These are phyloP conservation scores for Prosopocoilus inquinatus DNA, from an alignment of 2,888 invertebrate species.

Conservation along the genomic window DNA sequence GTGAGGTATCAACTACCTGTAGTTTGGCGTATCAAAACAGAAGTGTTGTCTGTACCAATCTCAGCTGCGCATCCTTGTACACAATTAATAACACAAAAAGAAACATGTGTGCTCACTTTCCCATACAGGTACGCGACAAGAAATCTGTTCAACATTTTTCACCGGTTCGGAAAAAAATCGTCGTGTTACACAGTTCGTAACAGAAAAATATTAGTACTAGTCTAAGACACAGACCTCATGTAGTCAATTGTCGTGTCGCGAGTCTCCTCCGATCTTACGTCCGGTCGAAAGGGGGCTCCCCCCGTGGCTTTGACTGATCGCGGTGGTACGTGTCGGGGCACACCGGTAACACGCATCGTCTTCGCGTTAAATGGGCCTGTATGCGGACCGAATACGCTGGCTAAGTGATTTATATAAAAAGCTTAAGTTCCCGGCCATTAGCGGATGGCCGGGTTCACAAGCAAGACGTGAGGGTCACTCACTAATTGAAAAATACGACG, in stretches of 20 bases:
- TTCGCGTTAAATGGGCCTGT: conserved; percentile 23
- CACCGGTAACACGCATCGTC: conserved; percentile 25
- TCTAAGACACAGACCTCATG: conserved; percentile 30
- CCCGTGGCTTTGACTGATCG: conserved; percentile 29
- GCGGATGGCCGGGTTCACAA: conserved; percentile 27
- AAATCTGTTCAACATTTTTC: conserved; percentile 3
- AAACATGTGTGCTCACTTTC: not conserved
- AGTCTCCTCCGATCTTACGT: conserved; percentile 29
- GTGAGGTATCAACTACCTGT: no score
- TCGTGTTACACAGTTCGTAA: not conserved
- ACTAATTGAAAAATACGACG: conserved; percentile 37
- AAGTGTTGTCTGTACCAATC: not conserved
- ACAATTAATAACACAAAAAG: not conserved
- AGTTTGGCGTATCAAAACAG: no score
- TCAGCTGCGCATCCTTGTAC: not conserved
- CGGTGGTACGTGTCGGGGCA: conserved; percentile 30
- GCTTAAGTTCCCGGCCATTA: conserved; percentile 23
- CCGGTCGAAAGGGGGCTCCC: conserved; percentile 22
- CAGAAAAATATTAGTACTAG: conserved; percentile 20
- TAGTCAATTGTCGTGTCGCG: conserved; percentile 33
- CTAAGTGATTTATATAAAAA: conserved; percentile 27
- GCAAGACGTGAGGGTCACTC: conserved; percentile 32
- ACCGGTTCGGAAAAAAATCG: not conserved
- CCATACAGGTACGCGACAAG: not conserved
- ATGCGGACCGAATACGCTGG: conserved; percentile 23